Base-by-base conservation (phyloP, 1,140 invertebrate genomes). In the Chironomus striatipennis region DNA sequence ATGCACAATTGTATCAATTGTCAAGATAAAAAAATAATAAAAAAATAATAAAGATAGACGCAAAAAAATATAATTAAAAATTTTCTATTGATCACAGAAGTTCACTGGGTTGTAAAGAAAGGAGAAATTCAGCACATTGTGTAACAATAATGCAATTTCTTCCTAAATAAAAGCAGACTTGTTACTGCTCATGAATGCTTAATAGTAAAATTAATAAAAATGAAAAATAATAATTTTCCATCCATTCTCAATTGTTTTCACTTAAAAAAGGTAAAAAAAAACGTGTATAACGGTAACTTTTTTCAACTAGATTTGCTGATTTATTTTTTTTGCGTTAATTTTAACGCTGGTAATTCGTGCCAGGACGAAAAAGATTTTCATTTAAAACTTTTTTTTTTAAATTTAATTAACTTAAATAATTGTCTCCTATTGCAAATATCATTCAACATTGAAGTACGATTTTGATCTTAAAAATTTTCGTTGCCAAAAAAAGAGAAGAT, bases 301-400 rank as follows among this genome's bases (percentile, higher is more conserved):
- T 70, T 70, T 70, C 65, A 70, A 70, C 65, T 70, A 70, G 65
- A 70, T 70, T 70, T 70, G 65, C 65, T 70, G 65, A 70, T 70
- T 70, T 70, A 70, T 70, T 20, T 6, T n/a, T 7, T 15, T 70
- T 70, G 65, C 17, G 9, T n/a, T 18, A 17, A 70, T 57, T 57
- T 12, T 15, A 15, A n/a, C 47, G 47, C 12, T 57, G 47, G 4
- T 57, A n/a, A 57, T 15, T 57, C n/a, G 12, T 57, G 24, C 24
- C 5, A 34, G 47, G 47, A 15, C n/a, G 47, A n/a, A 57, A 15
- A 15, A 34, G 12, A 5, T 57, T 57, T 57, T 57, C 47, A 34
- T 34, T 57, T 57, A 12, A 57, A 57, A n/a, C 15, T 57, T 57
- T 57, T 57, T 57, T 15, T 47, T 57, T 57, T 57, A 57, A 12